A percentile compares a stretch with the other conserved stretches of the same genome.
Conservation (phyloP, 2,888 invertebrate genomes). For the Mythimna loreyi region DNA sequence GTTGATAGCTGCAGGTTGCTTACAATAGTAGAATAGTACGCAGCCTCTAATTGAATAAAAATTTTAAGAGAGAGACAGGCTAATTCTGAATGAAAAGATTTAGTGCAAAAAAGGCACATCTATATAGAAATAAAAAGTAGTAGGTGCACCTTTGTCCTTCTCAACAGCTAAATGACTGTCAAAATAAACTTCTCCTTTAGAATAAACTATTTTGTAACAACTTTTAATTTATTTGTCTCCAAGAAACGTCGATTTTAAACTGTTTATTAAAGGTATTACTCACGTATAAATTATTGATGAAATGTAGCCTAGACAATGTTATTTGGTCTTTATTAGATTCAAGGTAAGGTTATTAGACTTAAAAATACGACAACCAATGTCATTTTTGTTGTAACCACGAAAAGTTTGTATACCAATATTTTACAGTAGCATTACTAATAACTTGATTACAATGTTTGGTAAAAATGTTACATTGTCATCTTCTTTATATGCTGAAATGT, state of each 20-base stretch:
- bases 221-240: neutral
- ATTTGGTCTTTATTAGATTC: slow-evolving; percentile 5
- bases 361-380: slow-evolving; percentile 1
- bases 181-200: slow-evolving; percentile 5
- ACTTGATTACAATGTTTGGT: too few relatives aligned
- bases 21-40: neutral
- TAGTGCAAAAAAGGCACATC: neutral
- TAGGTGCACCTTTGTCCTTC: neutral
- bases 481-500: too few relatives aligned
- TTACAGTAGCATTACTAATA: too few relatives aligned
- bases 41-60: too few relatives aligned
- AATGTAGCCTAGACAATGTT: slow-evolving; percentile 32
- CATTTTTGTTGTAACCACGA: neutral
- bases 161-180: neutral
- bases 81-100: neutral
- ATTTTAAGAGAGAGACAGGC: too few relatives aligned
- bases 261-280: slow-evolving; percentile 2
- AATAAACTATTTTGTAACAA: neutral
- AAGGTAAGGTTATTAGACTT: slow-evolving; percentile 9
- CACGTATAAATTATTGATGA: slow-evolving; percentile 1
- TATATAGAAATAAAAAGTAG: neutral
- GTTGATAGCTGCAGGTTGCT: neutral
- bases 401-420: neutral
- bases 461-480: too few relatives aligned
- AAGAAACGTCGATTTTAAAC: neutral